Evolutionary conservation across 1,140 invertebrate genomes (phyloP), one percentile per base, ranked within the genome.

Genomic region (Hyphantria cunea): DNA sequence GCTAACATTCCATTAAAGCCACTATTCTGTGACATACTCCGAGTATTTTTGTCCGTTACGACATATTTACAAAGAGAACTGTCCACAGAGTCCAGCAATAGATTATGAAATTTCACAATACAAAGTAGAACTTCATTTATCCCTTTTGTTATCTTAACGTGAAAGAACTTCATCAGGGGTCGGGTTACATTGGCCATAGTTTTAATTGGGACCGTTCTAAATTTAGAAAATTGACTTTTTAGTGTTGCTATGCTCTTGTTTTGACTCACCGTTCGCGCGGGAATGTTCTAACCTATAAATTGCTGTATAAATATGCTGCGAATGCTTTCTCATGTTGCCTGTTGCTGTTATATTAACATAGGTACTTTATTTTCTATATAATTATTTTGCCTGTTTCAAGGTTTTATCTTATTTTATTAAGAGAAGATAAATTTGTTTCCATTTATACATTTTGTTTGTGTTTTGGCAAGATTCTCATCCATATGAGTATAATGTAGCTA

Each of bases 171-270:
- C 17, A 25, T 25, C 17, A 44, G 31, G 74, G 74, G 64, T 79
- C 71, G 54, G 61, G 64, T 79, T 79, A 64, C 76, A 31, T 52
- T 48, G 52, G 52, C 55, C 52, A 55, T 37, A 39, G 41, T 8
- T 52, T 78, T 78, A 81, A 78, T 78, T 76, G 70, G 76, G 69
- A 42, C 78, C 65, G 31, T 65, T 13, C 13, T 78, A 78, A 71
- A 70, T 76, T 69, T 77, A 77, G 70, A 70, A 44, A 64, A 56
- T 71, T 65, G 53, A 66, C 66, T 76, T 68, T 74, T 70, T 69
- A 59, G 58, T 68, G 65, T 74, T 70, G 56, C 66, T 44, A 54
- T 56, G 53, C 41, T 64, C 45, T 63, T 59, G 41, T 58, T 58
- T 45, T 58, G 55, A 37, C 34, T 58, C 55, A 58, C 44, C 55